Percentiles rank a stretch among this genome's conserved stretches.
These are phyloP conservation scores for Megatriorchis doriae DNA, from an alignment of 2,113 vertebrate species.

Conservation along the genomic window DNA sequence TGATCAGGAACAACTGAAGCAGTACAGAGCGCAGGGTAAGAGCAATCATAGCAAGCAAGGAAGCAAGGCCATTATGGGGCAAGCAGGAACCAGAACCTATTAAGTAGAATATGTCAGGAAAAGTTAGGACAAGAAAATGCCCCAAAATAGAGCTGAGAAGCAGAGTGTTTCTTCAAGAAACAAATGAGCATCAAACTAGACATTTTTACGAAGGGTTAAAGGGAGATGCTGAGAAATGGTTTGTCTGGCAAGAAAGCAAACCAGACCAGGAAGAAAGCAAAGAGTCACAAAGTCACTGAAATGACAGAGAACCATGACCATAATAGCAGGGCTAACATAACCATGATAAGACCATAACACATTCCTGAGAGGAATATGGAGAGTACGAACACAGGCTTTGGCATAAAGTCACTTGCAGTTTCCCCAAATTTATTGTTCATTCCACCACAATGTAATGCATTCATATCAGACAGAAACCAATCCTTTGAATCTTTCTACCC, in stretches of 20 bases:
- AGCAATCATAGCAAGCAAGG: background rate
- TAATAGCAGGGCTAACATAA: background rate
- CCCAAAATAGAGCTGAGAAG: background rate
- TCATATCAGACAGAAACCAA: background rate
- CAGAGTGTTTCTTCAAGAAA: background rate
- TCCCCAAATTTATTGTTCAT: background rate
- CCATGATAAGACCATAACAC: fast-evolving
- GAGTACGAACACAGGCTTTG: background rate
- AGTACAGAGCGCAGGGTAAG: background rate
- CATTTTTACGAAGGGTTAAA: background rate
- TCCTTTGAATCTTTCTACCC: background rate
- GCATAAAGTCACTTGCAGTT: background rate
- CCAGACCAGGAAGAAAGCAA: background rate
- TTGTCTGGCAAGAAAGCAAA: background rate
- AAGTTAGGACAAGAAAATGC: background rate
- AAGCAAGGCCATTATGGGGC: background rate
- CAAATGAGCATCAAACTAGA: background rate
- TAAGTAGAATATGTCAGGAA: background rate
- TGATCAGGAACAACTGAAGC: background rate
- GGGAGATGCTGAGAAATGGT: background rate
- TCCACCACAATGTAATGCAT: background rate
- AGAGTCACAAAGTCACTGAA: background rate
- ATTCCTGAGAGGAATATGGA: background rate
- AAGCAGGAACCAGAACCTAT: background rate
- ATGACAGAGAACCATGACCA: background rate